These are phyloP conservation scores for Podotricha telesiphe DNA, from an alignment of 2,888 invertebrate species.

Conservation along the genomic window DNA sequence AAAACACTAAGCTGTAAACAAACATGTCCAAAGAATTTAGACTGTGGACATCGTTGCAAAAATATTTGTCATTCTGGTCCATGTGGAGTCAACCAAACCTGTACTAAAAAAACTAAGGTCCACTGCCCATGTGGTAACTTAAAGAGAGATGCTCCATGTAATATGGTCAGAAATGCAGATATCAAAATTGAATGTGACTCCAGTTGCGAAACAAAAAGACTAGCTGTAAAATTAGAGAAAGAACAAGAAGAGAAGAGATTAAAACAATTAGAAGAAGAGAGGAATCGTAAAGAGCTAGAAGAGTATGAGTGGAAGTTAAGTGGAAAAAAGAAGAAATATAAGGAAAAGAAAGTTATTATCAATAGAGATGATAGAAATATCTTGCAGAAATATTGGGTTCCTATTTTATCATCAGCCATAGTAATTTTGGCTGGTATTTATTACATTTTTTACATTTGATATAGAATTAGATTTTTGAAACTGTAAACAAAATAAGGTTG, in stretches of 20 bases:
- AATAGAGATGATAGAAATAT: slow-evolving; percentile 73
- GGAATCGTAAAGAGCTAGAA: slow-evolving; percentile 88
- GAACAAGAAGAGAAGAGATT: slow-evolving; percentile 82
- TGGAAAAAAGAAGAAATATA: slow-evolving; percentile 84
- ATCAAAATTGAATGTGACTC: slow-evolving; percentile 85
- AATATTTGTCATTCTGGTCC: slow-evolving; percentile 88
- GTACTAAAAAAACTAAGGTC: slow-evolving; percentile 91
- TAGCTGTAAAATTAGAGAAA: slow-evolving; percentile 79
- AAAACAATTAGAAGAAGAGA: slow-evolving; percentile 85
- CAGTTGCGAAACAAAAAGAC: slow-evolving; percentile 84
- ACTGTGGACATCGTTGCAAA: slow-evolving; percentile 93
- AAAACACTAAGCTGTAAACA: slow-evolving; percentile 88
- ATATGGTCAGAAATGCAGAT: slow-evolving; percentile 75
- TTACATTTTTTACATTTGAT: slow-evolving; percentile 43
- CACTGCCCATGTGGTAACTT: slow-evolving; percentile 90
- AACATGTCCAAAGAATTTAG: slow-evolving; percentile 93
- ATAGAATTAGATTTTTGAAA: not conserved
- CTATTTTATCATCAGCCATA: slow-evolving; percentile 60
- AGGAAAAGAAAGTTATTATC: slow-evolving; percentile 71
- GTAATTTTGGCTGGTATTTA: slow-evolving; percentile 57
- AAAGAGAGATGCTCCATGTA: slow-evolving; percentile 89
- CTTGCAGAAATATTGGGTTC: slow-evolving; percentile 74
- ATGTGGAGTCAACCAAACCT: slow-evolving; percentile 87
- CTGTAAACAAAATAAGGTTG: slow-evolving; percentile 6
- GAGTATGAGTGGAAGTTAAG: slow-evolving; percentile 90